These are phyloP conservation scores for Apogon talboti DNA, from an alignment of 2,797 vertebrate species.

Conservation along the genomic window DNA sequence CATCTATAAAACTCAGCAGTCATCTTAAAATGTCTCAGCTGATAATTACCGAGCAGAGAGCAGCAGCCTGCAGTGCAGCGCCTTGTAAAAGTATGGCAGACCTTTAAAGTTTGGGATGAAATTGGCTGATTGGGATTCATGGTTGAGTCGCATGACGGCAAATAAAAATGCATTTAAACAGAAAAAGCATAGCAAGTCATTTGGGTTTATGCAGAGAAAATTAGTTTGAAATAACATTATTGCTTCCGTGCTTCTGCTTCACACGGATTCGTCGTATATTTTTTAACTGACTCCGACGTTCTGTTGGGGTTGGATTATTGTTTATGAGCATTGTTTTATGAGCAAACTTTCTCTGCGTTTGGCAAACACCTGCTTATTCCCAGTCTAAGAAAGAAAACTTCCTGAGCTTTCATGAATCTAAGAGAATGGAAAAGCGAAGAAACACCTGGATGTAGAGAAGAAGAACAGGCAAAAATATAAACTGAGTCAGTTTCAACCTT, in stretches of 20 bases:
- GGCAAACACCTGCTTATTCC: slow-evolving; percentile 10
- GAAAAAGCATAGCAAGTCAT: background rate
- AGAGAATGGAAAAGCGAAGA: background rate
- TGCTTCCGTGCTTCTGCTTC: background rate
- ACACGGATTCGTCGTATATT: background rate
- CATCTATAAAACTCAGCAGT: slow-evolving; percentile 49
- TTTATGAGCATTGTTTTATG: slow-evolving; percentile 8
- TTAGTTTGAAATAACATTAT: slow-evolving; percentile 9
- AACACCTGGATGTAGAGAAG: background rate
- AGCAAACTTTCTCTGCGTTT: slow-evolving; percentile 11
- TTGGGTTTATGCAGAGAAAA: background rate
- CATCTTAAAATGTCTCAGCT: slow-evolving; percentile 42
- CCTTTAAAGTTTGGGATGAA: background rate
- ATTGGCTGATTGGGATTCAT: background rate
- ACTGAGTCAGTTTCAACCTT: no score
- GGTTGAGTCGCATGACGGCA: background rate
- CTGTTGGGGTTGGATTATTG: slow-evolving; percentile 10
- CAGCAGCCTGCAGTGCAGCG: background rate
- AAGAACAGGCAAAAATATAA: no score
- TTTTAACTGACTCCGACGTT: slow-evolving; percentile 6
- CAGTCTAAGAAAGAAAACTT: background rate
- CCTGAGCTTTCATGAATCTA: background rate
- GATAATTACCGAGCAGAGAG: slow-evolving; percentile 43
- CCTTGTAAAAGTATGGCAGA: background rate
- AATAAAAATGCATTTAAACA: background rate